Base-by-base conservation (phyloP, 1,140 invertebrate species). In the Lepidurus couesii region DNA sequence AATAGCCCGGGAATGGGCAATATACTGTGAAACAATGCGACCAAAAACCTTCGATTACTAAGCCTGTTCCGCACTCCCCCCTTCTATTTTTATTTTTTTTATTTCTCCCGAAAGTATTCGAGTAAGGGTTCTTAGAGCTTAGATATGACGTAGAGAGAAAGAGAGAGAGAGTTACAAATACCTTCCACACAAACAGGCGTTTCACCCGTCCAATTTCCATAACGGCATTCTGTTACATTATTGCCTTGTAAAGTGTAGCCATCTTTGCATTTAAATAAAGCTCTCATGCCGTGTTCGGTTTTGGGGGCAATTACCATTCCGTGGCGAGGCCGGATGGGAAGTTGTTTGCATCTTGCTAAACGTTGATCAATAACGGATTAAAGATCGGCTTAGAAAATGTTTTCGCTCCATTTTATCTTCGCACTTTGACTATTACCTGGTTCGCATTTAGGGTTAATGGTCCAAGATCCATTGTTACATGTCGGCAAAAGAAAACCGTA, bases 391-490 rank as follows among this genome's bases (percentile, higher is more conserved):
- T 21, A 75, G 26, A 6, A 13, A 13, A 75, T 44, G 8, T 75
- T 75, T 16, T 11, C 26, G 16, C 24, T 7, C n/a, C 34, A 44
- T 8, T 24, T 75, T 74, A 78, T 78, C 42, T 13, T 34, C 7
- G 3, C 76, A 47, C 34, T 34, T 34, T 9, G 43, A 9, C 8
- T 65, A 21, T 9, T 88, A 82, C 94, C 93, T 43, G 96, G 95
- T 76, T 92, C 90, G 86, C 96, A 98, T 75, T 90, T 89, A 0
- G 96, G 97, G 80, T 97, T 92, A 81, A 96, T 92, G 0, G 93
- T 93, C 96, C 96, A 99, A 0, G 95, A 97, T 9, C 96, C 96
- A 83, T 98, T 98, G 83, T 95, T 93, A 83, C 97, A 99, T 0
- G 89, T 90, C 0, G 92, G 90, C 0, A 90, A 89, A 74, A 89